phyloP scores from a whole-genome alignment of 30 jellyfish, hydroid and myxozoan genomes.

The Sanderia malayensis region DNA sequence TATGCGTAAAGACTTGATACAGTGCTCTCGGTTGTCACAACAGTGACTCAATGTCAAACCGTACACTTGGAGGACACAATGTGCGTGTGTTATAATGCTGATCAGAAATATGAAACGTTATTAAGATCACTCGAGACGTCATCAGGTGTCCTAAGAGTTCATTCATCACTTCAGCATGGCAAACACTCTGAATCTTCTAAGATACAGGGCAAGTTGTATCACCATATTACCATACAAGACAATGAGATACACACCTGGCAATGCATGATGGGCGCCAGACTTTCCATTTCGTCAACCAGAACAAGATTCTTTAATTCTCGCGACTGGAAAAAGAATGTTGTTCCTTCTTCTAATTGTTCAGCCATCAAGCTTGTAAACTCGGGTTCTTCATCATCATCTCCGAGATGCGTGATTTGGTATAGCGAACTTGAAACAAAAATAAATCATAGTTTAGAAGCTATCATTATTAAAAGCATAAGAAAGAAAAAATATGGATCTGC shows the following conservation, averaged over 20 bases:
- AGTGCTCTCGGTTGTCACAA: too few relatives aligned
- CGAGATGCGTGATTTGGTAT: conserved; percentile 96
- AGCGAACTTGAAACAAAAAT: conserved; percentile 83
- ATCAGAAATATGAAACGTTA: not conserved
- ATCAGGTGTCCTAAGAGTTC: conserved; percentile 33
- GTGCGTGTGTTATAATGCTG: too few relatives aligned
- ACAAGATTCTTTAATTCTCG: conserved; percentile 85
- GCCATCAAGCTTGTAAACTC: conserved; percentile 92
- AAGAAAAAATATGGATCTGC: too few relatives aligned
- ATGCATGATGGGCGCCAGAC: conserved; percentile 97
- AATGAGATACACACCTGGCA: conserved; percentile 70
- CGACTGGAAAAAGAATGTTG: conserved; percentile 89
- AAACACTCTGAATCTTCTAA: not conserved
- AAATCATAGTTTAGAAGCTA: too few relatives aligned
- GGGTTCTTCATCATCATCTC: conserved; percentile 99
- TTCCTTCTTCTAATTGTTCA: conserved; percentile 87
- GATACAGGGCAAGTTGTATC: too few relatives aligned
- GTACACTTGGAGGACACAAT: too few relatives aligned
- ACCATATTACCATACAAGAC: too few relatives aligned
- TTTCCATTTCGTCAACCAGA: conserved; percentile 93
- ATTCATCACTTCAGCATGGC: conserved; percentile 32
- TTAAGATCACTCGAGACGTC: not conserved
- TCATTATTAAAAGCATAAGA: too few relatives aligned
- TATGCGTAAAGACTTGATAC: too few relatives aligned
- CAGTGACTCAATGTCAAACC: too few relatives aligned